Base-by-base conservation (phyloP, 2,113 vertebrate genomes). In the Spilogale gracilis region DNA sequence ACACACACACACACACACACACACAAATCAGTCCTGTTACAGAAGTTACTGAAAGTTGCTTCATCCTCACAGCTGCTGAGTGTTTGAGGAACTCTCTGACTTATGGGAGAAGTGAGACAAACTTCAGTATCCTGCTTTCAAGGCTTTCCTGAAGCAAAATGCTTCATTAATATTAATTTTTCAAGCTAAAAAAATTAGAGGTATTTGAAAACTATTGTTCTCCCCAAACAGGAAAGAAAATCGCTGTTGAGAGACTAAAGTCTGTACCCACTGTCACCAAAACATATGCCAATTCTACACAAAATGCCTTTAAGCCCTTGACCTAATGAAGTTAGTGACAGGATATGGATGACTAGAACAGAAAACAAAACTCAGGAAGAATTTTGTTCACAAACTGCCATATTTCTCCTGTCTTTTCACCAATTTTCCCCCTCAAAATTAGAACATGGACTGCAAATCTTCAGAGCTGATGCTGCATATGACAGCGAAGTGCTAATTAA, bases 311-410 rank as follows among this genome's bases (percentile, higher is more conserved):
- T 81, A 91, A 99, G 98, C 98, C 98, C 98, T 98, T 99, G 98
- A 99, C 98, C 98, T 98, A 98, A 99, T 98, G 98, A 98, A 97
- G 97, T 98, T 98, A 98, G 95, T 98, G 98, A 98, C 99, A 99
- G 97, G 98, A 98, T 98, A 98, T 96, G 94, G 97, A 99, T 98
- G 98, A 96, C 97, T 97, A 89, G 90, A 97, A 96, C 25, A 54
- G 95, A 98, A 98, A 98, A 98, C 3, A 60, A 98, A 98, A 98
- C 98, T 98, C 98, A 98, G 98, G 94, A 98, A 98, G 98, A 95
- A 98, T 98, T 99, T 98, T 98, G 98, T 96, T 97, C 7, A 1
- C 74, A 91, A 98, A 98, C 96, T 95, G 98, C 91, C 97, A 96
- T 99, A 98, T 98, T 98, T 99, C 98, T 99, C 97, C 97, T 98